Evolutionary conservation across 2,797 vertebrate genomes (phyloP), one percentile per base, ranked within the genome.

Genomic region (Melanotaenia nigrans): DNA sequence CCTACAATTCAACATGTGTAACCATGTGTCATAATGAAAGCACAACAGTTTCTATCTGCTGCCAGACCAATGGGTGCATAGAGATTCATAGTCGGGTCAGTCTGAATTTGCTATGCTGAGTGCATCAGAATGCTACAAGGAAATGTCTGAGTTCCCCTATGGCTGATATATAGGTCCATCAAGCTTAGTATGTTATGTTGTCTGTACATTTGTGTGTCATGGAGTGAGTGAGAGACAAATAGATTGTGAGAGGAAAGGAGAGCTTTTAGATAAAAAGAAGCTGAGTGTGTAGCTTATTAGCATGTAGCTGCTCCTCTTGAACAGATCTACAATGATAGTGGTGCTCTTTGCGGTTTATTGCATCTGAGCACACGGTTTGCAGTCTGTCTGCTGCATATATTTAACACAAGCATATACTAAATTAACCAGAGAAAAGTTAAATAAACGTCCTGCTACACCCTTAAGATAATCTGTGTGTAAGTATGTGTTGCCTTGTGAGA

Each of bases 101-200:
- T 45, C 5, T 18, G 14, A 45, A 45, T 84, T 77, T 81, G 74
- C 71, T 85, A 84, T 73, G 73, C 71, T 67, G 70, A 87, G 81
- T 85, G 80, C 58, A 75, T 81, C 73, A 81, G 68, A 62, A 77
- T 61, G 73, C 79, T 82, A 73, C 47, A 25, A 82, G 79, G 82
- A 68, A 74, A 70, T 55, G 73, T 85, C 72, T 80, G 78, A 85
- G 83, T 87, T 75, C 72, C 70, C 77, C 65, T 73, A 70, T 75
- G 68, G 71, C 68, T 78, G 77, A 79, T 78, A 63, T 83, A 55
- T 78, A 80, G 61, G 71, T 69, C 86, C 71, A 78, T 78, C 75
- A 63, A 25, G 20, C 63, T 72, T 5, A 33, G 60, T 71, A 35
- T 71, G 66, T 45, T 35, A 38, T 55, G 60, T 32, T 66, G 68